Evolutionary conservation across 2,113 vertebrate species (phyloP).

Genomic region (Arvicanthis niloticus): DNA sequence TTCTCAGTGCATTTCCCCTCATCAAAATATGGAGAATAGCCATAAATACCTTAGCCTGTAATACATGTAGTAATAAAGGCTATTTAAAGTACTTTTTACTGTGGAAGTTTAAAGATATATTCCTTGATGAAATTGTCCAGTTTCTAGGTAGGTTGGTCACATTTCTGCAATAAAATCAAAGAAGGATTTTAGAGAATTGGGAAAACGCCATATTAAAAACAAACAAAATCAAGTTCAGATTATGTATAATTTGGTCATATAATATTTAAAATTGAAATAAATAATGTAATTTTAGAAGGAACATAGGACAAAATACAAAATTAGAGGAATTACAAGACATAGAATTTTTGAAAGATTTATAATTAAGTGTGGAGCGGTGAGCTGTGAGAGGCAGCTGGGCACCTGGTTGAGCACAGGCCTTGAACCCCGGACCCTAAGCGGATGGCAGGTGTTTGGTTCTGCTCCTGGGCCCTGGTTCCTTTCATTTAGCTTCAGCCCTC

Average conservation of each 20-base stretch:
- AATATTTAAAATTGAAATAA: background rate
- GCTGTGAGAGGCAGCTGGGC: no score
- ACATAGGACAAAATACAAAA: background rate
- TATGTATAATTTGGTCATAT: background rate
- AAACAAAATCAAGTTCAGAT: background rate
- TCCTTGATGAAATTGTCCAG: background rate
- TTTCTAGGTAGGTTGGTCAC: background rate
- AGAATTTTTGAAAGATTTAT: background rate
- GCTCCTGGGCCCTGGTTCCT: no score
- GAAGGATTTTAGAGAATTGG: background rate
- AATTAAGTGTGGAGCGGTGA: background rate
- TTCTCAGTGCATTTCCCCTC: background rate
- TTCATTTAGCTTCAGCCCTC: no score
- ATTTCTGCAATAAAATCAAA: background rate
- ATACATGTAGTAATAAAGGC: background rate
- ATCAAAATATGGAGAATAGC: background rate
- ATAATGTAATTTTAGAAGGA: slow-evolving; percentile 1
- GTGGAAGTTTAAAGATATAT: background rate
- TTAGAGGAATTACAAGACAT: background rate
- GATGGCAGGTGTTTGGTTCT: no score
- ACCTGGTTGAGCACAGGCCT: no score
- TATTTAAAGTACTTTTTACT: background rate
- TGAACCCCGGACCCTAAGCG: no score
- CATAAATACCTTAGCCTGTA: background rate
- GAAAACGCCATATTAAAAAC: background rate